These are phyloP conservation scores for Lichenostomus cassidix DNA, from an alignment of 2,113 vertebrate genomes.

Conservation along the genomic window DNA sequence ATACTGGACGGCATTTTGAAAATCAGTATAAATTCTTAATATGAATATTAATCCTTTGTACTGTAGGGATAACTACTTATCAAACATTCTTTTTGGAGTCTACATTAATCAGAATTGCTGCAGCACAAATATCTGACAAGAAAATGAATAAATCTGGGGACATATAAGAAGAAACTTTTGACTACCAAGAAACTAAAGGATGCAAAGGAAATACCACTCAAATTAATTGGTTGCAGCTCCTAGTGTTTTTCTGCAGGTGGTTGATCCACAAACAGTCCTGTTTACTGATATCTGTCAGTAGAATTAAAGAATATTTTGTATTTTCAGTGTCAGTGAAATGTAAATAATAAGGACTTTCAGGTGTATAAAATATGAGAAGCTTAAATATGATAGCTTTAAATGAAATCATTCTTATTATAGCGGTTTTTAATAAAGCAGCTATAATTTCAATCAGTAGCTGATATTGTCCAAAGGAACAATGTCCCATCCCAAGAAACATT, in stretches of 20 bases:
- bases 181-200: background rate
- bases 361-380: background rate
- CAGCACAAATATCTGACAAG: background rate
- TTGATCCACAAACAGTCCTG: background rate
- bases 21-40: background rate
- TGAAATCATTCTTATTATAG: background rate
- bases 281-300: background rate
- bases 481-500: background rate
- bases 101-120: background rate
- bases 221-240: background rate
- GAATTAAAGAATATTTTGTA: background rate
- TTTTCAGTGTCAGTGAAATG: background rate
- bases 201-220: background rate
- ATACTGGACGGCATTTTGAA: background rate
- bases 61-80: background rate
- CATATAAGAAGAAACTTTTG: background rate
- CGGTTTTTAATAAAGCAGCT: background rate
- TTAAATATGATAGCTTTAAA: background rate
- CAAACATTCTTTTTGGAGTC: background rate
- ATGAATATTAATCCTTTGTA: background rate
- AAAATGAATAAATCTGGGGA: background rate
- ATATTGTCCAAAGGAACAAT: background rate
- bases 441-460: background rate
- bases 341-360: background rate
- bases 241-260: background rate